Evolutionary conservation across 92 coral and sea anemone species (phyloP), one percentile per base, ranked within the genome.

Genomic region (Porites divaricata): DNA sequence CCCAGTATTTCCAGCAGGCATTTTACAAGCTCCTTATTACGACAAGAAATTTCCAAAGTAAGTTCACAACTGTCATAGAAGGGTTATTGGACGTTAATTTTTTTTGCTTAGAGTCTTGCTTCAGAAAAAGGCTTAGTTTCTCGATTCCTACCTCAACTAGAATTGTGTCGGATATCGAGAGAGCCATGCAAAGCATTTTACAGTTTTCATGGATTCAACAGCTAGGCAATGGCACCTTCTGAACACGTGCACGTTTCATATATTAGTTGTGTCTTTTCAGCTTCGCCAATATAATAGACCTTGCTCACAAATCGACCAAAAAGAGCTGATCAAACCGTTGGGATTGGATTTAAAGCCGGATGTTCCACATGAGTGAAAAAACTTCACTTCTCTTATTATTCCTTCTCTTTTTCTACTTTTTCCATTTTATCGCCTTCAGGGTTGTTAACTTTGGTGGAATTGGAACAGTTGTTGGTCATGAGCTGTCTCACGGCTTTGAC

Each of bases 1-100:
- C n/a, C 9, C 59, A 91, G 95, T 91, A 69, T 91, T 91, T 49
- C 95, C 95, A 16, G 95, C 95, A 63, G 95, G 95, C 14, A 91
- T 91, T 75, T 82, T 91, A 20, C 95, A 91, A 70, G 90, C 92
- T 25, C 95, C 95, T 1, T 91, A 91, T 62, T 91, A 83, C 24
- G 74, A 91, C 89, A 91, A 85, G 83, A 76, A 77, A 61, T 88
- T 69, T 49, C 95, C 95, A 35, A 91, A 88, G 95, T 91, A 91
- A 75, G 92, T 65, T 20, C 62, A 74, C 22, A 3, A 64, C 35
- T 8, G 0, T 0, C 59, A 54, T 8, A 15, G 16, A 54, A 54
- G 59, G 12, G 58, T 14, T 14, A 53, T 14, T 53, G 15, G 12
- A 14, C 0, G 12, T 2, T 10, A 53, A 53, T 53, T 53, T 53